Evolutionary conservation across 2,888 invertebrate genomes (phyloP).

Genomic region (Apamea epomidion): DNA sequence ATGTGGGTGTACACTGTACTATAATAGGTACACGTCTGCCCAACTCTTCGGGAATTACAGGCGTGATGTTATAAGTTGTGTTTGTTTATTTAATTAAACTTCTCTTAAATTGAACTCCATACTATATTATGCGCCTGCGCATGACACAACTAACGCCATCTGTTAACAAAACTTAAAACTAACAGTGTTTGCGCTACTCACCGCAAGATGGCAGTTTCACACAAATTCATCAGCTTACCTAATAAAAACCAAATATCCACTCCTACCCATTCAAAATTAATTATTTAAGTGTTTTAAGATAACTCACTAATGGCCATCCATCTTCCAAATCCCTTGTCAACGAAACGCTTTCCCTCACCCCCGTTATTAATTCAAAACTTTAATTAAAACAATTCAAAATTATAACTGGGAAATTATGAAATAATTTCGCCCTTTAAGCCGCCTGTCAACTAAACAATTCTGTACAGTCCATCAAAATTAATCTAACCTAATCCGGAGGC

Average conservation of each 20-base stretch:
- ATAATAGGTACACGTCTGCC: background rate
- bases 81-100: background rate
- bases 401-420: slow-evolving; percentile 85
- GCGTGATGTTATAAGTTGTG: background rate
- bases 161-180: slow-evolving; percentile 60
- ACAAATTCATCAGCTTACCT: background rate
- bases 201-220: slow-evolving; percentile 71
- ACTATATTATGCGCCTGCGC: slow-evolving; percentile 73
- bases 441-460: slow-evolving; percentile 88
- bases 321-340: slow-evolving; percentile 79
- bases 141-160: slow-evolving; percentile 78
- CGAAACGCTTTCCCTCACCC: slow-evolving; percentile 72
- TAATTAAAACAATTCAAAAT: slow-evolving; percentile 87
- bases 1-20: too few relatives aligned
- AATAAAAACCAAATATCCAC: slow-evolving; percentile 22
- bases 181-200: slow-evolving; percentile 70
- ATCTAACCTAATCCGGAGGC: slow-evolving; percentile 87
- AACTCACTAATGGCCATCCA: slow-evolving; percentile 70
- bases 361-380: slow-evolving; percentile 82
- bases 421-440: slow-evolving; percentile 85
- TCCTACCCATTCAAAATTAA: slow-evolving; percentile 54
- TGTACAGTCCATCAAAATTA: slow-evolving; percentile 89
- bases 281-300: slow-evolving; percentile 65
- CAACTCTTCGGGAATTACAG: background rate
- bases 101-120: background rate